Evolutionary conservation across 1,140 invertebrate species (phyloP).

Genomic region (Drosophila seguyi): DNA sequence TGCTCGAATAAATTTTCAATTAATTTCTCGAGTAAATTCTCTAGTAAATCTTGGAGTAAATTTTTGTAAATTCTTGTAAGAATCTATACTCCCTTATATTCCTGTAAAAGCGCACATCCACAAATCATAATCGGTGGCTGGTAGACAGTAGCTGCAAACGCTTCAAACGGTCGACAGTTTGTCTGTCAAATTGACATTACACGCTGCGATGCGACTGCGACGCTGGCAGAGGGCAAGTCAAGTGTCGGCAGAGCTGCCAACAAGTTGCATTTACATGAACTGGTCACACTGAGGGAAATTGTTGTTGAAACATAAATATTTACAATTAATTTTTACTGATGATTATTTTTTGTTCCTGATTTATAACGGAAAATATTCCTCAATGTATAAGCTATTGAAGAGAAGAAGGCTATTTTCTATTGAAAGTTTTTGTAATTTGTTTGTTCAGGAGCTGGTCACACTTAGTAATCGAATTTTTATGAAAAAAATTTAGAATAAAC

Average conservation of each 20-base stretch:
- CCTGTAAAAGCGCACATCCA: constrained; percentile 36
- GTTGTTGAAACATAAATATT: background rate
- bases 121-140: constrained; percentile 78
- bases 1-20: no score
- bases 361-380: no score
- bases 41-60: no score
- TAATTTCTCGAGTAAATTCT: no score
- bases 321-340: background rate
- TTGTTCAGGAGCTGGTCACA: no score
- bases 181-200: constrained; percentile 84
- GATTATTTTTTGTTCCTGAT: no score
- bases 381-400: no score
- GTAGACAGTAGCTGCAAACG: constrained; percentile 81
- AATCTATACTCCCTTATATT: constrained; percentile 15
- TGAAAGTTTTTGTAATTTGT: no score
- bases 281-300: constrained; percentile 23
- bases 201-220: constrained; percentile 51
- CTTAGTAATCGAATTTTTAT: no score
- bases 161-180: constrained; percentile 83
- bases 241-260: constrained; percentile 52
- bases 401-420: no score
- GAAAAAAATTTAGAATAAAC: no score
- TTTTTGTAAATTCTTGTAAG: no score
- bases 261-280: constrained; percentile 77
- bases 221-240: constrained; percentile 38